Base-by-base conservation (phyloP, 2,888 invertebrate species). In the Helleia helle region DNA sequence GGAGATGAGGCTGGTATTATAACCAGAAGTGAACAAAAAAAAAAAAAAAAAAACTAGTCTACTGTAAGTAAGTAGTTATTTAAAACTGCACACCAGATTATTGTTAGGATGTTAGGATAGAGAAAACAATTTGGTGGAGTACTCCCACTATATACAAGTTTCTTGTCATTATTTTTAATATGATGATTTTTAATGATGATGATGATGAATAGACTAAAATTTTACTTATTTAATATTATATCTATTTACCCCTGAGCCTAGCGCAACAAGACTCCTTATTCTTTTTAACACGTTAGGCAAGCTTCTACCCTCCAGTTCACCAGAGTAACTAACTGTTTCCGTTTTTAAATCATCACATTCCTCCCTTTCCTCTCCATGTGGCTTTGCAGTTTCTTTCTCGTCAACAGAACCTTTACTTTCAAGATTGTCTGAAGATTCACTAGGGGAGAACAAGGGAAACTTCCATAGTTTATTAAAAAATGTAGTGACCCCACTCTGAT, bases 251-350 rank as follows among this genome's bases (percentile, higher is more conserved):
- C 88, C 90, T 56, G 90, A 91, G 56, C 92, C 92, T 40, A 91
- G 72, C n/a, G 93, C 95, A 30, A 96, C 86, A 37, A 96, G 89
- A 68, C 92, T 95, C 60, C 94, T 94, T 37, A 97, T 94, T 54
- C 96, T 87, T 59, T 91, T 92, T 12, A 97, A 79, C 46, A 97
- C 95, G 84, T 93, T 95, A 0, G 93, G 91, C 56, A 96, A 86
- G 65, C 92, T 94, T 43, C 93, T 86, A n/a, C 90, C 92, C 67
- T 92, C 92, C 9, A 83, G 77, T 29, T 88, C 86, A 40, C 89
- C 88, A 11, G 89, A 83, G 28, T 86, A 85, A 11, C 64, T 65
- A 7, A 62, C 76, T 28, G 62, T 66, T 50, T 72, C 85, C 1
- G 74, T 58, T 51, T 73, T 74, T 5, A 56, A 48, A 43, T 66